Evolutionary conservation across 2,797 vertebrate species (phyloP).

Genomic region (Rhinophrynus dorsalis): DNA sequence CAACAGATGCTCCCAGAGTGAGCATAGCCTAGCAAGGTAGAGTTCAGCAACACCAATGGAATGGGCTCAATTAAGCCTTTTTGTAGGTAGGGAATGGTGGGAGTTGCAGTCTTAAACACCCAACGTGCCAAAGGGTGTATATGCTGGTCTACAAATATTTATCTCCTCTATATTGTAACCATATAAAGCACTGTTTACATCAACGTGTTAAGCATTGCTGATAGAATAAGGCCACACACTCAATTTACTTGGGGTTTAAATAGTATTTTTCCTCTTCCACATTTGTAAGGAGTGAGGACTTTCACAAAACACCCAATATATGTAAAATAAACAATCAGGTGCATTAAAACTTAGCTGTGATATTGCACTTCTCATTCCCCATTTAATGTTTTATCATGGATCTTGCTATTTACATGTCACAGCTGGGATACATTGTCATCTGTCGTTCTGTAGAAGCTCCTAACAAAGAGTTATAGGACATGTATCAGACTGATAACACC

Average conservation of each 20-base stretch:
- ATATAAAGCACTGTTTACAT: background rate
- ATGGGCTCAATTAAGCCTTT: no score
- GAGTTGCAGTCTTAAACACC: no score
- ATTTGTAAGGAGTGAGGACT: background rate
- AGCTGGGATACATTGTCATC: constrained; percentile 55
- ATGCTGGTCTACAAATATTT: no score
- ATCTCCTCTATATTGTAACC: no score
- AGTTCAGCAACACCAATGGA: no score
- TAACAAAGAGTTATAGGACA: constrained; percentile 56
- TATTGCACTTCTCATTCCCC: constrained; percentile 16
- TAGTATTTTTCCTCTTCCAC: background rate
- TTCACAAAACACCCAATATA: constrained; percentile 3
- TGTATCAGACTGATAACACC: constrained; percentile 64
- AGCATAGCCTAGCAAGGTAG: no score
- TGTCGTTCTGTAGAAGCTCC: constrained; percentile 52
- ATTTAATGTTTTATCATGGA: constrained; percentile 40
- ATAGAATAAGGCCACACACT: no score
- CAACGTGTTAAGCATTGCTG: no score
- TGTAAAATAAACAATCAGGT: constrained; percentile 26
- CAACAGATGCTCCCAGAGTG: no score
- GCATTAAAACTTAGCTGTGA: constrained; percentile 12
- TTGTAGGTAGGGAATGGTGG: no score
- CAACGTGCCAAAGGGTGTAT: no score
- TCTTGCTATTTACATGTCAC: constrained; percentile 43
- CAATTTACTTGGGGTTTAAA: background rate